These are phyloP conservation scores for Squalus acanthias DNA, from an alignment of 2,797 vertebrate species.

Conservation along the genomic window DNA sequence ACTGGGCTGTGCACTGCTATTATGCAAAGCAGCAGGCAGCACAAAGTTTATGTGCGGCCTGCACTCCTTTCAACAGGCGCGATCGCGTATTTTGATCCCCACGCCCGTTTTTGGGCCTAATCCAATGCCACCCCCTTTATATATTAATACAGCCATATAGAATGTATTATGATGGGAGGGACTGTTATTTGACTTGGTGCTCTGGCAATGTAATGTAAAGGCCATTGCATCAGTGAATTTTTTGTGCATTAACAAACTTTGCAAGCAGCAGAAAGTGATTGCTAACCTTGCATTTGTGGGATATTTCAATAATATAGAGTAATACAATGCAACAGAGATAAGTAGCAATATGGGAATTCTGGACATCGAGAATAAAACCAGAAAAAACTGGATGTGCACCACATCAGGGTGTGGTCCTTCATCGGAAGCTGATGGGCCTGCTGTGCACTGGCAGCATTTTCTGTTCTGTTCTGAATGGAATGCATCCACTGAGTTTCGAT, in stretches of 20 bases:
- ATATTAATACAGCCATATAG: neutral
- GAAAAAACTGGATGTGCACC: neutral
- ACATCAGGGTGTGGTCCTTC: neutral
- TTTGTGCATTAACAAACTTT: neutral
- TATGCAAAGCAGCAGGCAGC: no score
- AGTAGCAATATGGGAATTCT: neutral
- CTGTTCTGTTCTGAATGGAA: neutral
- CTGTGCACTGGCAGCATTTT: neutral
- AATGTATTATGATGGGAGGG: neutral
- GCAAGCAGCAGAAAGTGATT: neutral
- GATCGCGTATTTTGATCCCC: no score
- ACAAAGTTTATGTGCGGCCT: no score
- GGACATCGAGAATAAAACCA: neutral
- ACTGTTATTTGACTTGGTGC: neutral
- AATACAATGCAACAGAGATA: neutral
- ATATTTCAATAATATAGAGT: neutral
- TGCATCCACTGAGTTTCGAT: neutral
- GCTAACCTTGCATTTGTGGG: neutral
- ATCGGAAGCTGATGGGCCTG: no score
- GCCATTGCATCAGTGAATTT: neutral
- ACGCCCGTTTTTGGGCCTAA: no score
- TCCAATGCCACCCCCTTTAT: neutral
- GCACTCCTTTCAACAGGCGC: no score
- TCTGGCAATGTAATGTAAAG: neutral
- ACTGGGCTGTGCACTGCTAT: no score